Evolutionary conservation across 1,140 invertebrate genomes (phyloP).

Genomic region (Hypothenemus hampei): DNA sequence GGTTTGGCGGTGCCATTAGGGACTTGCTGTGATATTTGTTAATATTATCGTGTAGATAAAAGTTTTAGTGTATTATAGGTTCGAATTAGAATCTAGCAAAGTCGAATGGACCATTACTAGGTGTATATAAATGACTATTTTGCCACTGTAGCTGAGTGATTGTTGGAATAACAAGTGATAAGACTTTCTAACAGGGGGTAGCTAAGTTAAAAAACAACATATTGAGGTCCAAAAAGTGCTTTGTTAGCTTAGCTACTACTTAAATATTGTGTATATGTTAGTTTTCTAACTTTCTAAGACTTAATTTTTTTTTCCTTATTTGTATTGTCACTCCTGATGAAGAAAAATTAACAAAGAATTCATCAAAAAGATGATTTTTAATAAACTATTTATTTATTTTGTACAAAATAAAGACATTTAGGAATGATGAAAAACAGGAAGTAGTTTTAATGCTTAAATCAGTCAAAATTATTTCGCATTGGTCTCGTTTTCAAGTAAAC

Average conservation of each 20-base stretch:
- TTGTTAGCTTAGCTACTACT: too few relatives aligned
- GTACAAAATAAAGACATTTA: conserved; percentile 28
- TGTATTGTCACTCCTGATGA: not conserved
- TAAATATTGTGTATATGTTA: too few relatives aligned
- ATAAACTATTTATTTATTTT: conserved; percentile 30
- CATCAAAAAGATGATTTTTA: conserved; percentile 23
- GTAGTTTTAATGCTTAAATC: not conserved
- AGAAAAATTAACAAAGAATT: not conserved
- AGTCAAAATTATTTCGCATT: conserved; percentile 28
- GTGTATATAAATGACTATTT: too few relatives aligned
- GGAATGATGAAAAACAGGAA: conserved; percentile 3
- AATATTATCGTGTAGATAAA: too few relatives aligned
- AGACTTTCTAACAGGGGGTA: too few relatives aligned
- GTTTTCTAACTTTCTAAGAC: not conserved
- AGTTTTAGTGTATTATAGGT: too few relatives aligned
- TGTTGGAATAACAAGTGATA: too few relatives aligned
- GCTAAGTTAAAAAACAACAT: too few relatives aligned
- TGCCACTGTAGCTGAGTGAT: too few relatives aligned
- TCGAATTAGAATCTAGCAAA: too few relatives aligned
- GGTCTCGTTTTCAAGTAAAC: conserved; percentile 74
- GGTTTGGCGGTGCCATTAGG: conserved; percentile 74
- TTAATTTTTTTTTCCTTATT: not conserved
- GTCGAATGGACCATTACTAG: too few relatives aligned
- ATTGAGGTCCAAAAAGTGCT: too few relatives aligned
- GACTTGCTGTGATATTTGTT: conserved; percentile 67